These are phyloP conservation scores for Scaptomyza montana DNA, from an alignment of 1,140 invertebrate genomes.

Conservation along the genomic window DNA sequence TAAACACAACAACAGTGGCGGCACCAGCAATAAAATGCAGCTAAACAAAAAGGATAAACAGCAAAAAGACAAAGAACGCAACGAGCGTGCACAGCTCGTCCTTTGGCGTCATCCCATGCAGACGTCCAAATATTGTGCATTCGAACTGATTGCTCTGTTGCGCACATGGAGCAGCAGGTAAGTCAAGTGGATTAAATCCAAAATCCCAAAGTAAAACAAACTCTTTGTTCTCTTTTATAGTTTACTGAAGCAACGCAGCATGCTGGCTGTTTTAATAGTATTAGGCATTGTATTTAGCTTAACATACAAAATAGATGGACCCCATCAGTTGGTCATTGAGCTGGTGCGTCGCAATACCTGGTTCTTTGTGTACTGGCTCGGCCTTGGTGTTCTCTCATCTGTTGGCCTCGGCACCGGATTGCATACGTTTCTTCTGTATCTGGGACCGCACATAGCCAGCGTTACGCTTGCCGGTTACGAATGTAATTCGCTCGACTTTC, in stretches of 20 bases:
- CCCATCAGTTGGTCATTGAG: constrained; percentile 84
- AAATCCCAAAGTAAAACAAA: background rate
- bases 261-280: constrained; percentile 82
- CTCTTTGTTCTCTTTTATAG: constrained; percentile 79
- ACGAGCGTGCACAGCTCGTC: constrained; percentile 88
- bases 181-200: constrained; percentile 21
- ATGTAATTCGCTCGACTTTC: constrained; percentile 97
- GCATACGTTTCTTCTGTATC: constrained; percentile 98
- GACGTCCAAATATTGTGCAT: constrained; percentile 93
- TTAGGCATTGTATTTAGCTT: constrained; percentile 83
- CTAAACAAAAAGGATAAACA: constrained; percentile 73
- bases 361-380: constrained; percentile 97
- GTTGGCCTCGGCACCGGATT: constrained; percentile 98
- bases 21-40: constrained; percentile 27
- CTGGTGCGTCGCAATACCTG: constrained; percentile 84
- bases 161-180: constrained; percentile 86
- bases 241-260: constrained; percentile 85
- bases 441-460: constrained; percentile 95
- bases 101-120: constrained; percentile 93
- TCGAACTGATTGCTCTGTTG: constrained; percentile 88
- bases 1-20: constrained; percentile 15
- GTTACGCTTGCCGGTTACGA: constrained; percentile 99
- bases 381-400: constrained; percentile 97
- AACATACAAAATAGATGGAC: constrained; percentile 84
- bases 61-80: constrained; percentile 83